Evolutionary conservation across 2,797 vertebrate genomes (phyloP).

Genomic region (Sebastiscus albofasciatus): DNA sequence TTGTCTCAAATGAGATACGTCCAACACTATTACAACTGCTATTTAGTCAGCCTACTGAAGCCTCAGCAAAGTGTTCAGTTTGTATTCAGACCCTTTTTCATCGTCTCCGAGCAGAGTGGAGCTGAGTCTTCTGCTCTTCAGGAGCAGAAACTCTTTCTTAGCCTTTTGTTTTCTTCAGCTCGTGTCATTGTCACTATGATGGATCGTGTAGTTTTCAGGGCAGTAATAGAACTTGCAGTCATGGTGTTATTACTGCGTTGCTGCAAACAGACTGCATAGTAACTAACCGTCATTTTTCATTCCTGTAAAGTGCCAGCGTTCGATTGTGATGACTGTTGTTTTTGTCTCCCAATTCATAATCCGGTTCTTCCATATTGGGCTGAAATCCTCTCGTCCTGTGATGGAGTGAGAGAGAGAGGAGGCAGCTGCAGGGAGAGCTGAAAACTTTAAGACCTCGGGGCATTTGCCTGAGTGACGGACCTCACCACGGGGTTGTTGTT

Average conservation of each 20-base stretch:
- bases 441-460: conserved; percentile 26
- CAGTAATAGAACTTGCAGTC: background rate
- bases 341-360: conserved; percentile 9
- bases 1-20: background rate
- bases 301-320: background rate
- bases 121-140: background rate
- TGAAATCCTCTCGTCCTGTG: conserved; percentile 2
- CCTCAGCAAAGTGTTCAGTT: background rate
- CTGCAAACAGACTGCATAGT: conserved; percentile 34
- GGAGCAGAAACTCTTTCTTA: background rate
- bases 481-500: conserved; percentile 70
- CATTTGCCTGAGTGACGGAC: conserved; percentile 44
- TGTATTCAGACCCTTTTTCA: background rate
- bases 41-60: background rate
- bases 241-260: conserved; percentile 26
- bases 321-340: conserved; percentile 14
- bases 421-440: conserved; percentile 36
- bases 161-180: background rate
- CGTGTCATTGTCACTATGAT: conserved; percentile 4
- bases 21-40: background rate
- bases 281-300: conserved; percentile 27
- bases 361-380: background rate
- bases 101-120: background rate
- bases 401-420: conserved; percentile 30
- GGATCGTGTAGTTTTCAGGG: background rate